Base-by-base conservation (phyloP, 2,113 vertebrate species). In the Neomonachus schauinslandi region DNA sequence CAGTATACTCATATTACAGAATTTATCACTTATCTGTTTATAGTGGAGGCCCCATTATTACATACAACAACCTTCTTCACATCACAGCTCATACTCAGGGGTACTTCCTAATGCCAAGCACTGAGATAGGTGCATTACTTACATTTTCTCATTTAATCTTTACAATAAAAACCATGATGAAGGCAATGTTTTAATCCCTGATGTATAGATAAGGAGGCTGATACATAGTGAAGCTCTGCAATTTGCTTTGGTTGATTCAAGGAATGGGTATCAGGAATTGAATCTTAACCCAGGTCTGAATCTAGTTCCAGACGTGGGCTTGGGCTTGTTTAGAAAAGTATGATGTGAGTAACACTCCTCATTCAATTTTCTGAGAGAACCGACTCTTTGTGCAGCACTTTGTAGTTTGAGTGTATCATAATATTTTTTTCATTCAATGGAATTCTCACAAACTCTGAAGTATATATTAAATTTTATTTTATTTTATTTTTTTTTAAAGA, bases 341-440 rank as follows among this genome's bases (percentile, higher is more conserved):
- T 33, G 22, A 72, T 31, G 15, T 72, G 42, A 26, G 4, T 77
- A 61, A 69, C 22, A 33, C 2, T 55, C 2, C 0, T 42, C 5
- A 61, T 53, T 91, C 12, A 12, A 19, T 71, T 51, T 91, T 53
- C 8, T 14, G 28, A 69, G 49, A 21, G 2, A 87, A 71, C 4
- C 1, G 1, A 63, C 10, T 72, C 9, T 85, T 63, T 51, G 12
- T 51, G 19, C 22, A 89, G 7, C 2, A 33, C 15, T 72, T 83
- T 80, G 33, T 24, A 46, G 21, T 77, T 76, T 74, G 28, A 85
- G 88, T 65, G 7, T 33, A 63, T 88, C 18, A 33, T 49, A 19
- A 65, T 81, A 91, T 83, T 72, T 92, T 92, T 85, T 16, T 94
- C 53, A 53, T 72, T 71, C 33, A 92, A 33, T 46, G 36, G 15